Evolutionary conservation across 2,113 vertebrate species (phyloP).

Genomic region (Paramisgurnus dabryanus): DNA sequence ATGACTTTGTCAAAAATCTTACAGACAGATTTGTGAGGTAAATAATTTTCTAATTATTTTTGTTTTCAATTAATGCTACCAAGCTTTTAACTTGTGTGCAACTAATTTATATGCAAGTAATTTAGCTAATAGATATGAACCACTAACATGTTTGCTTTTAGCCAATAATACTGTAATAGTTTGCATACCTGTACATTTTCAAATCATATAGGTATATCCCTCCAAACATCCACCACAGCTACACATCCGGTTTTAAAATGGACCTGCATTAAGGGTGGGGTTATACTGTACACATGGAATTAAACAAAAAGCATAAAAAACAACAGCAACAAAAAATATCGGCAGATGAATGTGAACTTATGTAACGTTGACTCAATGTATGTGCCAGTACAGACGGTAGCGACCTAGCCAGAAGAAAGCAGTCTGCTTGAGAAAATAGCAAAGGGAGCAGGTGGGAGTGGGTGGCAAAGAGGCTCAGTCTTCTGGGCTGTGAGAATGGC

Average conservation of each 20-base stretch:
- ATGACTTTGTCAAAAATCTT: conserved; percentile 86
- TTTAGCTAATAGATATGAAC: too few species aligned
- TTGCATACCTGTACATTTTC: too few species aligned
- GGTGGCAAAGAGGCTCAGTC: conserved; percentile 79
- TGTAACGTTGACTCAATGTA: conserved; percentile 72
- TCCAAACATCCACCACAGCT: conserved; percentile 18
- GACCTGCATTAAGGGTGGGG: neutral
- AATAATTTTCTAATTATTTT: conserved; percentile 22
- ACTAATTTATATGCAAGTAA: too few species aligned
- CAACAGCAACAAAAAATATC: conserved; percentile 33
- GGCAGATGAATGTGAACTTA: conserved; percentile 65
- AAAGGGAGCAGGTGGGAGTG: conserved; percentile 83
- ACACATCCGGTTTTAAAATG: conserved; percentile 48
- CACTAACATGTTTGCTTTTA: neutral
- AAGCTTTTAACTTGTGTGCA: neutral
- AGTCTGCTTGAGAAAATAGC: conserved; percentile 82
- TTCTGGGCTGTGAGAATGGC: conserved; percentile 84
- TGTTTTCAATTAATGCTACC: neutral
- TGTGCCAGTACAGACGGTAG: conserved; percentile 79
- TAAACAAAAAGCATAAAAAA: conserved; percentile 16
- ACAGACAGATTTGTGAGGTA: conserved; percentile 93
- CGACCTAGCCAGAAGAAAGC: conserved; percentile 77
- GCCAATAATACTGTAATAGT: neutral
- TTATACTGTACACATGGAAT: neutral
- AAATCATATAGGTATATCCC: neutral